Evolutionary conservation across 1,140 invertebrate genomes (phyloP).

Genomic region (Ostrea denselamellosa): DNA sequence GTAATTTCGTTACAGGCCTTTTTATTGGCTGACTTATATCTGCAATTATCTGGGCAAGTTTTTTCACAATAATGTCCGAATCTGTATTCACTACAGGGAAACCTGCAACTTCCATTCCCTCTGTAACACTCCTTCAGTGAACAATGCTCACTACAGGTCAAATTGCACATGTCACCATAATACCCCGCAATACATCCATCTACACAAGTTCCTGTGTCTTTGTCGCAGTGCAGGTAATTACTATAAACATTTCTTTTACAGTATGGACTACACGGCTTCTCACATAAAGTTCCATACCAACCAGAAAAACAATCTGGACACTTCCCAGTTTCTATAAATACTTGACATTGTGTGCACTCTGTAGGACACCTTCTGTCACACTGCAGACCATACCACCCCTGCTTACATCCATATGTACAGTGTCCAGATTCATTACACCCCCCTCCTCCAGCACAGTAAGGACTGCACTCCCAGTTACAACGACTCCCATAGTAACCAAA

Average conservation of each 20-base stretch:
- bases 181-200: constrained; percentile 48
- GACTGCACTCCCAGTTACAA: constrained; percentile 34
- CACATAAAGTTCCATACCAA: constrained; percentile 50
- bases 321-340: constrained; percentile 30
- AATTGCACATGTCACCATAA: constrained; percentile 49
- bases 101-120: constrained; percentile 38
- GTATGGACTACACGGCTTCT: constrained; percentile 32
- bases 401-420: constrained; percentile 50
- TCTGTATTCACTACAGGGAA: constrained; percentile 22
- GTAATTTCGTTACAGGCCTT: constrained; percentile 38
- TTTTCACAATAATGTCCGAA: constrained; percentile 46
- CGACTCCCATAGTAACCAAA: constrained; percentile 33
- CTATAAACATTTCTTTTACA: constrained; percentile 46
- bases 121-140: constrained; percentile 7
- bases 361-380: constrained; percentile 49
- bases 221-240: constrained; percentile 46
- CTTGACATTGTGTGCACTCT: constrained; percentile 41
- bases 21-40: not conserved
- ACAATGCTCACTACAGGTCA: constrained; percentile 50
- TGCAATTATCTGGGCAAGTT: constrained; percentile 9
- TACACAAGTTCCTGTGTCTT: constrained; percentile 45
- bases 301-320: constrained; percentile 49
- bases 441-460: constrained; percentile 21
- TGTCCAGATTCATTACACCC: constrained; percentile 37
- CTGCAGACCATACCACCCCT: constrained; percentile 38